Evolutionary conservation across 2,113 vertebrate genomes (phyloP).

Genomic region (Naja naja): DNA sequence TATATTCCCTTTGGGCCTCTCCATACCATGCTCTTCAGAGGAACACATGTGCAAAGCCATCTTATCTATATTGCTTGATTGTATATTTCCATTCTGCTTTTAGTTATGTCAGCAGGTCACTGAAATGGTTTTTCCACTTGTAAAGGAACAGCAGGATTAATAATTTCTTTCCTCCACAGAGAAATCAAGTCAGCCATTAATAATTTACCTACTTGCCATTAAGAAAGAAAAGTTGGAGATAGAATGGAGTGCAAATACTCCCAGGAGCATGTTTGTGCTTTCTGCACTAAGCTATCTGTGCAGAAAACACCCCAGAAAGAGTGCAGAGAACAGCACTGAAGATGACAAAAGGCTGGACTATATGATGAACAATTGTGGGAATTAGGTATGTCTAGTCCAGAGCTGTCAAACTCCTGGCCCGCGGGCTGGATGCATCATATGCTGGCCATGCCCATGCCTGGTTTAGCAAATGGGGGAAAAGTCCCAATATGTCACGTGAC

Average conservation of each 20-base stretch:
- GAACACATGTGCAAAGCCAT: neutral
- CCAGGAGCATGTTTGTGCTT: neutral
- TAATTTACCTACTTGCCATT: neutral
- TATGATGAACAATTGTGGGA: neutral
- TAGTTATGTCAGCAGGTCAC: neutral
- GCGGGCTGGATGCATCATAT: too few relatives aligned
- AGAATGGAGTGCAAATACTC: neutral
- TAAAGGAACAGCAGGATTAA: neutral
- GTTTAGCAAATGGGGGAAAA: too few relatives aligned
- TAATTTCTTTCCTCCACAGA: neutral
- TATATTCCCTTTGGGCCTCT: neutral
- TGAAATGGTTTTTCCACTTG: neutral
- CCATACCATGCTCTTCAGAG: neutral
- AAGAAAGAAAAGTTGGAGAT: neutral
- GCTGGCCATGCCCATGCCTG: too few relatives aligned
- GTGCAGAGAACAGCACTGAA: neutral
- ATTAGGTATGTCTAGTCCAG: neutral
- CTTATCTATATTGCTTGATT: neutral
- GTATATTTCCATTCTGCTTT: neutral
- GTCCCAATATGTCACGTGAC: too few relatives aligned
- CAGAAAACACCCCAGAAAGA: neutral
- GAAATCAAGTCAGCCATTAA: neutral
- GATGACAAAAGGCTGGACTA: neutral
- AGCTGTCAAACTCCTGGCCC: too few relatives aligned
- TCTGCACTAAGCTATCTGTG: neutral